A percentile compares a stretch with the other conserved stretches of the same genome.
Evolutionary conservation across 2,888 invertebrate species (phyloP).

Genomic region (Agapostemon virescens): DNA sequence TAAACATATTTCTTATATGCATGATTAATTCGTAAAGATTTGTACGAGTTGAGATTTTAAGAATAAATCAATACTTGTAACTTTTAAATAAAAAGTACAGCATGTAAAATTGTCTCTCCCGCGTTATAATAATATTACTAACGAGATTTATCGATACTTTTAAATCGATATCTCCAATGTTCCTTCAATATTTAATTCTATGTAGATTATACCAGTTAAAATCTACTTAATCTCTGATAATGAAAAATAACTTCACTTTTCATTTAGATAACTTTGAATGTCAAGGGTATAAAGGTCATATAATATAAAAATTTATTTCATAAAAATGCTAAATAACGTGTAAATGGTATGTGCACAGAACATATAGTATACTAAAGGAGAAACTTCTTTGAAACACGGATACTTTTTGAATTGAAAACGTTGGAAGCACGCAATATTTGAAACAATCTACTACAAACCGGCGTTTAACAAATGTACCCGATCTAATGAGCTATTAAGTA

Average conservation of each 20-base stretch:
- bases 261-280: not conserved
- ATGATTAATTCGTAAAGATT: not conserved
- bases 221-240: no score
- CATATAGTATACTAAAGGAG: not conserved
- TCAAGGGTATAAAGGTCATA: not conserved
- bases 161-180: not conserved
- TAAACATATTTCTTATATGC: conserved; percentile 8
- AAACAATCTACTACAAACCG: not conserved
- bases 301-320: not conserved
- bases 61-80: not conserved
- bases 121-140: not conserved
- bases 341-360: not conserved
- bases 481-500: not conserved
- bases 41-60: not conserved
- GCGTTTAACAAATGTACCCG: not conserved
- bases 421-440: not conserved
- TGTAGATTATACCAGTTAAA: no score
- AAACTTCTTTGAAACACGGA: not conserved
- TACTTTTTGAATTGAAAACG: not conserved
- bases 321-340: not conserved
- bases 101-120: conserved; percentile 9
- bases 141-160: not conserved
- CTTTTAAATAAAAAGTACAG: not conserved
- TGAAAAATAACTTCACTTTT: not conserved
- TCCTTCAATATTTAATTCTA: not conserved